These are phyloP conservation scores for Anoplolepis gracilipes DNA, from an alignment of 1,140 invertebrate genomes.

Conservation along the genomic window DNA sequence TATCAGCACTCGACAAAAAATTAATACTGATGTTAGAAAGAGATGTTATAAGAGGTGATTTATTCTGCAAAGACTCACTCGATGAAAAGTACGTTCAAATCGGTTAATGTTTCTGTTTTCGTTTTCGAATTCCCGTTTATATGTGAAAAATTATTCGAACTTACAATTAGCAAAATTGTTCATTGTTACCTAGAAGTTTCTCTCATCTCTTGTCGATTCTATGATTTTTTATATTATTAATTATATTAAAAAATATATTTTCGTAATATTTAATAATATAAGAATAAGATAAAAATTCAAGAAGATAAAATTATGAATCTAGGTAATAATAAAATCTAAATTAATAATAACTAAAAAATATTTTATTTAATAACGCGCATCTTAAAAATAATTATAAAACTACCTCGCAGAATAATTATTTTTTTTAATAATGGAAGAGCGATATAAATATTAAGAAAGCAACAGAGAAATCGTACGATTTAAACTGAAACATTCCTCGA, in stretches of 20 bases:
- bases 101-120: conserved; percentile 23
- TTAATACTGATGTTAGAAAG: neutral
- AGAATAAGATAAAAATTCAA: neutral
- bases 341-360: neutral
- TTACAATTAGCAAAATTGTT: neutral
- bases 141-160: conserved; percentile 10
- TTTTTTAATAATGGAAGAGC: too few relatives aligned
- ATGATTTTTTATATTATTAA: neutral
- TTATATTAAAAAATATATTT: neutral
- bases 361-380: neutral
- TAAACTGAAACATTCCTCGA: neutral
- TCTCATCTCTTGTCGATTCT: neutral
- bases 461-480: neutral
- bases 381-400: too few relatives aligned
- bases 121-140: conserved; percentile 38
- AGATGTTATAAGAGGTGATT: neutral
- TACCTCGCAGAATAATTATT: too few relatives aligned
- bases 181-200: neutral
- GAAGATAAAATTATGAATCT: too few relatives aligned
- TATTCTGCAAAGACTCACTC: neutral
- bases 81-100: conserved; percentile 25
- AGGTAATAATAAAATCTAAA: neutral
- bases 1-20: neutral
- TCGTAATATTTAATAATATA: neutral
- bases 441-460: neutral